phyloP scores from a whole-genome alignment of 2,113 vertebrate species.

The Arvicanthis niloticus region DNA sequence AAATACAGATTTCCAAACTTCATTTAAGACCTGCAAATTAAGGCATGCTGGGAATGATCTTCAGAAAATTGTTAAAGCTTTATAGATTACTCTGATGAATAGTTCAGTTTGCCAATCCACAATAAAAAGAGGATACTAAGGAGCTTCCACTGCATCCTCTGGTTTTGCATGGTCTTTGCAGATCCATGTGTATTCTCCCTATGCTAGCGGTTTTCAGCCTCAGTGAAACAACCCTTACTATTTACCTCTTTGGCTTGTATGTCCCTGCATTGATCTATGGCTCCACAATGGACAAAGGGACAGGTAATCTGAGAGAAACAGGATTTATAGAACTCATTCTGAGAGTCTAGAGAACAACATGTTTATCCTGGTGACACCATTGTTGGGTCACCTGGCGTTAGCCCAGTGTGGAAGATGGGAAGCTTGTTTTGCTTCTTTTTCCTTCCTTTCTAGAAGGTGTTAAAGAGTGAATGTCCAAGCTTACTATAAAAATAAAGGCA shows the following conservation, averaged over 20 bases:
- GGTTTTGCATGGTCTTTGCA: not conserved
- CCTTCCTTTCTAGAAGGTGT: not conserved
- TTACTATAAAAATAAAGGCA: not conserved
- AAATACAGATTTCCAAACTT: not conserved
- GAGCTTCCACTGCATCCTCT: not conserved
- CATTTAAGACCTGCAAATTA: not conserved
- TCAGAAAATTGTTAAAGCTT: not conserved
- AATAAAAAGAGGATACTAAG: not conserved
- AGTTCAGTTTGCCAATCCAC: not conserved
- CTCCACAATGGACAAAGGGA: not conserved
- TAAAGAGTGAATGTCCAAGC: not conserved
- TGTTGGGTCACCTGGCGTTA: not conserved
- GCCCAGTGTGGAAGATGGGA: not conserved
- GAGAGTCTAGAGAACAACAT: not conserved
- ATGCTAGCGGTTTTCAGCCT: not conserved
- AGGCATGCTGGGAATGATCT: not conserved
- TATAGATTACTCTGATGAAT: not conserved
- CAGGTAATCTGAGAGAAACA: not conserved
- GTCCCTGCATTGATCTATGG: not conserved
- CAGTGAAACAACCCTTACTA: not conserved
- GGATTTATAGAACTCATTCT: not conserved
- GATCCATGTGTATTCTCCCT: not conserved
- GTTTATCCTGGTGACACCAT: not conserved
- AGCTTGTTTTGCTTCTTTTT: not conserved
- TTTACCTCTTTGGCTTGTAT: not conserved